Conservation (phyloP, 2,797 vertebrate genomes). For the Eulemur coronatus region DNA sequence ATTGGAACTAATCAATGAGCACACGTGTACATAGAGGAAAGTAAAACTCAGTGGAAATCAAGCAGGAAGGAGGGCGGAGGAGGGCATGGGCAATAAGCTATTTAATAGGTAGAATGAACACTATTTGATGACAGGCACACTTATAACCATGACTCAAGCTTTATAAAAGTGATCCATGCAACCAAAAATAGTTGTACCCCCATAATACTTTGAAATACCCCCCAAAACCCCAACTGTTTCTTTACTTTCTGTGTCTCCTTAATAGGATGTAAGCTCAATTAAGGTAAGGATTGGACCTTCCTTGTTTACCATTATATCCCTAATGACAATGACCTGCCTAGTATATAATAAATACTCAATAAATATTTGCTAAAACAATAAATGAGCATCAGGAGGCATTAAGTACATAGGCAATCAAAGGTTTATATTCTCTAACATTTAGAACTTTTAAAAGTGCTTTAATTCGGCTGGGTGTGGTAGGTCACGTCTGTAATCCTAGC, state of each 20-base stretch:
- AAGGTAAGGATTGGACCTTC: not conserved
- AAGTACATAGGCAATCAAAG: not conserved
- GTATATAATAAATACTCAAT: not conserved
- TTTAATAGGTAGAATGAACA: too few relatives aligned
- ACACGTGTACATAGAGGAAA: too few relatives aligned
- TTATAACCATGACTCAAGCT: too few relatives aligned
- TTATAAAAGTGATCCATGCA: too few relatives aligned
- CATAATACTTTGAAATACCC: too few relatives aligned
- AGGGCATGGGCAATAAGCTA: too few relatives aligned
- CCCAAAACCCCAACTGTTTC: not conserved
- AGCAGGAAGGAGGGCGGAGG: too few relatives aligned
- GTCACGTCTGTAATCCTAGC: too few relatives aligned
- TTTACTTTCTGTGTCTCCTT: slow-evolving; percentile 7
- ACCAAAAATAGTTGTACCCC: too few relatives aligned
- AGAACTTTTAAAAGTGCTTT: slow-evolving; percentile 15
- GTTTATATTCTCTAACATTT: not conserved
- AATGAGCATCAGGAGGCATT: not conserved
- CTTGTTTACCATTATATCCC: not conserved
- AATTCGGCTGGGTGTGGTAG: not conserved
- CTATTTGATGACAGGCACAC: too few relatives aligned
- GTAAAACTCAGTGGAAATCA: too few relatives aligned
- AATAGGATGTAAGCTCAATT: not conserved
- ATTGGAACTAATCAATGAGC: too few relatives aligned
- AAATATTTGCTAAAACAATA: slow-evolving; percentile 20
- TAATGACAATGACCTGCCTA: not conserved